Base-by-base conservation (phyloP, 2,113 vertebrate genomes). In the Elachura formosa region DNA sequence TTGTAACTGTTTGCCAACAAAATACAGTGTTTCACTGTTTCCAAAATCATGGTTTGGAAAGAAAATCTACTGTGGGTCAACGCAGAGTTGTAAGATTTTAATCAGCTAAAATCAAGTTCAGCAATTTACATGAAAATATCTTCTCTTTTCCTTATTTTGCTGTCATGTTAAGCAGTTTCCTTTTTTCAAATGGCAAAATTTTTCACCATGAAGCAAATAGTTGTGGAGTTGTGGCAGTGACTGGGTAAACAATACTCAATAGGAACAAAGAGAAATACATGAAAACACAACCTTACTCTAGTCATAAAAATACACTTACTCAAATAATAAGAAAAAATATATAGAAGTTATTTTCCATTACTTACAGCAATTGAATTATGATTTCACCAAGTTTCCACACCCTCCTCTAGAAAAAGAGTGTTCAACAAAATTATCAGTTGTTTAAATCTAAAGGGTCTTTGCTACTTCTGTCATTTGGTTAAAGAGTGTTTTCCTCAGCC, bases 11-110 rank as follows among this genome's bases (percentile, higher is more conserved):
- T 96, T 92, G 72, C 92, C 94, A 97, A 63, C 36, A 84, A 96
- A 96, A 96, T 95, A 94, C 56, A 97, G 34, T 63, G 55, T 97
- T 96, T 97, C 95, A 96, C 46, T 90, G 48, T 97, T 96, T 82
- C 58, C 59, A 72, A 96, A 96, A 78, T 34, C 38, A 89, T 46
- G 15, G 49, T 94, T 94, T 91, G 84, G 36, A 63, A 89, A 95
- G 93, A 90, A 73, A 78, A 52, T 63, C 21, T 73, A 26, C 46
- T 62, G 46, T n/a, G 36, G 24, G 67, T 38, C 72, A 76, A 86
- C 45, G 81, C 63, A 91, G 77, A 89, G 24, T 84, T 88, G 64
- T 73, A 92, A 94, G 89, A 96, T 94, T 96, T 94, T 85, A 91
- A 90, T 89, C 45, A 93, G 24, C 40, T 87, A 84, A 95, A 90